phyloP scores from a whole-genome alignment of 2,113 vertebrate genomes.

The Lasiurus borealis region DNA sequence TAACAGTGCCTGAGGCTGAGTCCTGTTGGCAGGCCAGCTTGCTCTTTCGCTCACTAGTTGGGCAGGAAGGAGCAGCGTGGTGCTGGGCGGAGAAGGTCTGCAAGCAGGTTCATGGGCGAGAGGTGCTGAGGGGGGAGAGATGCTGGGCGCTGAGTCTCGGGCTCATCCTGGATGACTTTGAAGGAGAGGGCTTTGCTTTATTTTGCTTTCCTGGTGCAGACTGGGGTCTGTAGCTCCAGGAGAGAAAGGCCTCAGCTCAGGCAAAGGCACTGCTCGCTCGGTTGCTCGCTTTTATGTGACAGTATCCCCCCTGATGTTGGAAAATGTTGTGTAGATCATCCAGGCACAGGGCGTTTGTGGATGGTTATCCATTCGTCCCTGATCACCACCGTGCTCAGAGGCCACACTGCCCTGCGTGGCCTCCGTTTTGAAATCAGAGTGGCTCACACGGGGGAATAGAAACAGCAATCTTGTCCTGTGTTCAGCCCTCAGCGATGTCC shows the following conservation, averaged over 20 bases:
- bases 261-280: rapidly evolving
- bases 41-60: neutral
- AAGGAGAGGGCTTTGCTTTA: neutral
- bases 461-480: neutral
- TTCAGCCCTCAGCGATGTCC: rapidly evolving
- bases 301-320: neutral
- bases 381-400: neutral
- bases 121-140: neutral
- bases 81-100: neutral
- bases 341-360: neutral
- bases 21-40: neutral
- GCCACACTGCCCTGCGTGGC: rapidly evolving
- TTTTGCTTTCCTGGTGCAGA: neutral
- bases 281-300: neutral
- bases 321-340: neutral
- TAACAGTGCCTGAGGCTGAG: neutral
- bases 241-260: neutral
- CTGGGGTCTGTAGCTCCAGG: neutral
- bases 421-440: neutral
- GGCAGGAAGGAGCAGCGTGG: neutral
- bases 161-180: neutral
- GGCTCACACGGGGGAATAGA: neutral
- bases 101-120: neutral
- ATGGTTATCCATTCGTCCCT: neutral
- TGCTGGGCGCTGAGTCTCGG: neutral